Conservation (phyloP, 1,140 invertebrate genomes). For the Hesperophylax magnus region DNA sequence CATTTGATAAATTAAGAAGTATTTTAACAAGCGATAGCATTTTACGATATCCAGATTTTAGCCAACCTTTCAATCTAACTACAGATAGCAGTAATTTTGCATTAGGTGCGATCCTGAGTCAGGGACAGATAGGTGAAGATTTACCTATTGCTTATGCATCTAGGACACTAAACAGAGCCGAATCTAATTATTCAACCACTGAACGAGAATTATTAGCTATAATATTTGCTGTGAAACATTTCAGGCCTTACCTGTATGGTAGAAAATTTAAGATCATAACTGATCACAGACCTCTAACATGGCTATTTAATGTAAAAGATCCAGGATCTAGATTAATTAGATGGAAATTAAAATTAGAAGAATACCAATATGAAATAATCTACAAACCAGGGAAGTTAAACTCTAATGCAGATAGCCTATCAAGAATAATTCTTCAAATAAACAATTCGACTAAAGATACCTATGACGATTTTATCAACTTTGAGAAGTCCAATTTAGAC, state of each 20-base stretch:
- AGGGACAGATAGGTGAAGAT: conserved; percentile 47
- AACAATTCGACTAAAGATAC: neutral
- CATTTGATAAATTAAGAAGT: conserved; percentile 63
- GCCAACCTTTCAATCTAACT: conserved; percentile 48
- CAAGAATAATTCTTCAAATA: conserved; percentile 50
- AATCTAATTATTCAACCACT: conserved; percentile 64
- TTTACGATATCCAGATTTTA: conserved; percentile 58
- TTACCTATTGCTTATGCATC: conserved; percentile 63
- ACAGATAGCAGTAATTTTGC: conserved; percentile 55
- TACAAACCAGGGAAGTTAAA: conserved; percentile 65
- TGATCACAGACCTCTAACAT: conserved; percentile 69
- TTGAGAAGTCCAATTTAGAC: neutral
- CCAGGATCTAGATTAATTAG: conserved; percentile 65
- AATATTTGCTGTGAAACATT: conserved; percentile 66
- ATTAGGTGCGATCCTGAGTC: conserved; percentile 51
- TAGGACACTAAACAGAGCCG: conserved; percentile 62
- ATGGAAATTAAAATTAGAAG: conserved; percentile 69
- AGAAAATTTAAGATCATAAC: conserved; percentile 68
- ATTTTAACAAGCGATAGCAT: conserved; percentile 62
- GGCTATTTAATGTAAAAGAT: conserved; percentile 65
- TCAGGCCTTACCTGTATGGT: conserved; percentile 67
- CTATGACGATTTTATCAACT: conserved; percentile 28
- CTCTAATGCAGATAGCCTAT: conserved; percentile 62
- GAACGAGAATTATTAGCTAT: conserved; percentile 71
- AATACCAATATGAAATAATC: conserved; percentile 64